Evolutionary conservation across 2,888 invertebrate species (phyloP).

Genomic region (Clunio marinus): DNA sequence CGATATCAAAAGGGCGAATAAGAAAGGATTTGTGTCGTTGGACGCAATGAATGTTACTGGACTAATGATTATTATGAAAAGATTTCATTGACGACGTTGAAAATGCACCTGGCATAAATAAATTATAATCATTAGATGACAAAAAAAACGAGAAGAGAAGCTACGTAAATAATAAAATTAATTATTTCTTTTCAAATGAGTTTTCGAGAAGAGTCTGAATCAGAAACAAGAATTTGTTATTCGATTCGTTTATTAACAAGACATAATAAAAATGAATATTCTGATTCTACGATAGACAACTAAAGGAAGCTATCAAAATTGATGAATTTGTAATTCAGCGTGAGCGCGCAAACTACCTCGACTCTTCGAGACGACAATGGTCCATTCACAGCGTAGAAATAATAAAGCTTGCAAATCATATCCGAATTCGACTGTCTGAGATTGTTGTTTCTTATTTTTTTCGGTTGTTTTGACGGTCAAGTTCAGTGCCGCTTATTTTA

Average conservation of each 20-base stretch:
- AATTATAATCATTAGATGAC: too few species aligned
- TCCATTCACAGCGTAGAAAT: constrained; percentile 24
- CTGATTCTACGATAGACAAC: constrained; percentile 18
- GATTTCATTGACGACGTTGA: too few species aligned
- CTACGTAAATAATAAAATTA: too few species aligned
- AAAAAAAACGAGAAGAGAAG: too few species aligned
- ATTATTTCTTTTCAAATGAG: neutral
- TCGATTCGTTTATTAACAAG: neutral
- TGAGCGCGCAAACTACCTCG: constrained; percentile 5
- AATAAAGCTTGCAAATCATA: constrained; percentile 9
- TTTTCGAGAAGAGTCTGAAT: neutral
- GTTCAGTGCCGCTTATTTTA: constrained; percentile 30
- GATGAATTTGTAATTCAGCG: constrained; percentile 27
- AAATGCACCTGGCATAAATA: too few species aligned
- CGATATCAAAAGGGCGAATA: neutral
- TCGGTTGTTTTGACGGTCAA: constrained; percentile 29
- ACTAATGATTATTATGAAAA: too few species aligned
- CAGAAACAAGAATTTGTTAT: neutral
- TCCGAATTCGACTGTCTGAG: constrained; percentile 16
- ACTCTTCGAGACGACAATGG: constrained; percentile 16
- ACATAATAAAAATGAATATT: too few species aligned
- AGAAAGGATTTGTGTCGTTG: too few species aligned
- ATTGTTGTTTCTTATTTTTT: constrained; percentile 19
- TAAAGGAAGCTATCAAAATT: constrained; percentile 17
- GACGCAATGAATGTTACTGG: too few species aligned